These are phyloP conservation scores for Strigamia transsilvanica DNA, from an alignment of 2,888 invertebrate genomes.

Conservation along the genomic window DNA sequence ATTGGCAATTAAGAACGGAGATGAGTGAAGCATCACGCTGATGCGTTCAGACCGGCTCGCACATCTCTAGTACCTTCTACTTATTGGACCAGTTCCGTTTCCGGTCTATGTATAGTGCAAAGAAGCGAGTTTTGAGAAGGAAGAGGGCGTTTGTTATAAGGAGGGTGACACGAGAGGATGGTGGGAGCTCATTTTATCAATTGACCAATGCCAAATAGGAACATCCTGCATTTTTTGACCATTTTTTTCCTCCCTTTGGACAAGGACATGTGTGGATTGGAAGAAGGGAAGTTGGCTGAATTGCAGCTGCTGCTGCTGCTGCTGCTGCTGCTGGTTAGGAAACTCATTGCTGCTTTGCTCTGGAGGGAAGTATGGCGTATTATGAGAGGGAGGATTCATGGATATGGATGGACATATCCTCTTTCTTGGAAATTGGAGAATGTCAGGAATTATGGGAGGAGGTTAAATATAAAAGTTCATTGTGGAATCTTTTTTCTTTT, in stretches of 20 bases:
- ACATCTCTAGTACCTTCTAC: not conserved
- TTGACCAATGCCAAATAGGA: slow-evolving; percentile 35
- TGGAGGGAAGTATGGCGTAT: slow-evolving; percentile 17
- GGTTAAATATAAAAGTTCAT: slow-evolving; percentile 38
- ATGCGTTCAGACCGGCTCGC: not conserved
- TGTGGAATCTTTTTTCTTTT: slow-evolving; percentile 1
- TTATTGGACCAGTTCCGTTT: slow-evolving; percentile 27
- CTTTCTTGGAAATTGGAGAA: slow-evolving; percentile 38
- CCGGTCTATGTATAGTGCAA: not conserved
- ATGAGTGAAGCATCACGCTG: slow-evolving; percentile 17
- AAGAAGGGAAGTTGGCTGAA: slow-evolving; percentile 33
- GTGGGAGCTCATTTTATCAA: slow-evolving; percentile 31
- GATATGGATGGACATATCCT: slow-evolving; percentile 38
- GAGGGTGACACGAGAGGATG: not conserved
- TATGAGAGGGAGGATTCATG: slow-evolving; percentile 31
- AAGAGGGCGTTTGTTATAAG: not conserved
- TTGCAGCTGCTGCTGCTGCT: slow-evolving; percentile 19
- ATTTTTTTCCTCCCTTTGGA: not conserved
- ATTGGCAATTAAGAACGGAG: slow-evolving; percentile 25
- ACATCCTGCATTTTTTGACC: slow-evolving; percentile 25
- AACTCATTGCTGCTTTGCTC: slow-evolving; percentile 20
- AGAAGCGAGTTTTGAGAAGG: not conserved
- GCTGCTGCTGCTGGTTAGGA: not conserved
- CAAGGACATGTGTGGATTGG: slow-evolving; percentile 31
- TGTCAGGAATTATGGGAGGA: slow-evolving; percentile 38